Base-by-base conservation (phyloP, 2,113 vertebrate genomes). In the Fulmarus glacialis region DNA sequence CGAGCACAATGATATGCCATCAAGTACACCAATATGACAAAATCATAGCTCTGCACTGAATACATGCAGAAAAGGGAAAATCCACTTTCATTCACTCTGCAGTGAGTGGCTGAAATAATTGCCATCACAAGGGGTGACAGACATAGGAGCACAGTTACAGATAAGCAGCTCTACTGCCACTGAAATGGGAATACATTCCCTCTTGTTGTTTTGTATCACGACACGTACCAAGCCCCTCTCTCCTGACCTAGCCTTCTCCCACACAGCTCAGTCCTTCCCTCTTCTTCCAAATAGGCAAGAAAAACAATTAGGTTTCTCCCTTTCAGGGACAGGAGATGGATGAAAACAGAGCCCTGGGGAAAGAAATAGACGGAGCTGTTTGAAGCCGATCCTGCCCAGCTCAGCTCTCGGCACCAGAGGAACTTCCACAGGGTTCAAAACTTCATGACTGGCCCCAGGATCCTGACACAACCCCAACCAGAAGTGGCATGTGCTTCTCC, bases 1-100 rank as follows among this genome's bases (percentile, higher is more conserved):
- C 0, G 1, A 63, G n/a, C 68, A 67, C 47, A 53, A 15, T 6
- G 27, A 53, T 5, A 8, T 0, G 13, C 62, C 55, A 70, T 15
- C 60, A 34, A 63, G 36, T 8, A 70, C 32, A 22, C 20, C 38
- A 14, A 4, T 15, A 27, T 10, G 48, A 68, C 43, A 81, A 27
- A 62, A 70, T 13, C 82, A 60, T 4, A 55, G 68, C 26, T 64
- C 32, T 22, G 59, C 48, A 48, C 23, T 6, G 1, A 52, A 66
- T 21, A 21, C 42, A n/a, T 0, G 21, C 8, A 32, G 59, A 21
- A 63, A 84, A 72, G 43, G n/a, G 43, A 60, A 82, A 73, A 62
- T 15, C 34, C 63, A 29, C 73, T 68, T 67, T 32, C 45, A n/a
- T 59, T 63, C 50, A 47, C 45, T 38, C 40, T 19, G 24, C 75